Evolutionary conservation across 2,113 vertebrate species (phyloP), one percentile per base, ranked within the genome.

Genomic region (Toxotes chatareus): DNA sequence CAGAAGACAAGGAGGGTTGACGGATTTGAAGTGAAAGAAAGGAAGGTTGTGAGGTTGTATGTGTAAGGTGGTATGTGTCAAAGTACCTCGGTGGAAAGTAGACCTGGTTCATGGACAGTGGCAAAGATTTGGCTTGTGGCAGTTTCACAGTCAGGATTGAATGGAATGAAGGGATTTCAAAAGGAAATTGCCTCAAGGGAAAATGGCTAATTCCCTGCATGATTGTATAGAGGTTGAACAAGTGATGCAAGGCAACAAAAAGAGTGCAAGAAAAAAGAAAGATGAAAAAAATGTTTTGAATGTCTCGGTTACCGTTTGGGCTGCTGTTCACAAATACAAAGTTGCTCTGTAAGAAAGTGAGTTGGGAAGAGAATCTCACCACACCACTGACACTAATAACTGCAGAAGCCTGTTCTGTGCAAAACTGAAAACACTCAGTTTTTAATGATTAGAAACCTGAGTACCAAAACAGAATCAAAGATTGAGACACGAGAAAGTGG

Each of bases 401-500:
- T 3, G 27, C 61, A 53, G 66, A 63, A 34, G 23, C 4, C 3
- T 61, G 44, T 67, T 63, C 19, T 12, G 4, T 13, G 68, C 72
- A 53, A 47, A 71, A 27, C 72, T 77, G 36, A 78, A 76, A 67
- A 69, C 46, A 63, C 31, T 68, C 23, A 10, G 66, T 64, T 73
- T 83, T 79, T 80, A 80, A 74, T 87, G 79, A 82, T 16, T 73
- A 42, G 64, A 85, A 82, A 76, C 78, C 61, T 76, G 65, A 86
- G 71, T n/a, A 49, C 34, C 67, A 76, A 27, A 81, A 73, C 65
- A 57, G 79, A 85, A 70, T 80, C 13, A 57, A 40, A 85, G 82
- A 85, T 84, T 79, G 62, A 79, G 76, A 38, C 36, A 73, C 47
- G 14, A 69, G 71, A 76, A 64, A 61, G 61, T 69, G 62, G 38